phyloP scores from a whole-genome alignment of 2,113 vertebrate genomes.

The Chloebia gouldiae region DNA sequence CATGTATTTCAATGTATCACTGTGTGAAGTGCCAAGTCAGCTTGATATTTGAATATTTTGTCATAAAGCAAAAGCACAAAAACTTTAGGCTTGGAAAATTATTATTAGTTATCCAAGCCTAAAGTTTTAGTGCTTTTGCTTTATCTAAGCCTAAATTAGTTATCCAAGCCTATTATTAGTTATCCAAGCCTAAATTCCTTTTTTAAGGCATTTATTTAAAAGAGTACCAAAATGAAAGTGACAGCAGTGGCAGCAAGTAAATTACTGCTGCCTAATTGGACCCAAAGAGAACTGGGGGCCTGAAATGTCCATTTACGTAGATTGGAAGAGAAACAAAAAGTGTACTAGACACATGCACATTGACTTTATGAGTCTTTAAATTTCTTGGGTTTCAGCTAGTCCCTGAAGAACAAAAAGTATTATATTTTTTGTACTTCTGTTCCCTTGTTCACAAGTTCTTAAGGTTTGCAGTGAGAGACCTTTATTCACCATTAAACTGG shows the following conservation, averaged over 20 bases:
- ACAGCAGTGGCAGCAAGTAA: constrained; percentile 27
- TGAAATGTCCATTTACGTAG: neutral
- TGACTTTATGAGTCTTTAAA: neutral
- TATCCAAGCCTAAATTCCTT: neutral
- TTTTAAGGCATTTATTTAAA: neutral
- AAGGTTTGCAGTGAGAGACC: neutral
- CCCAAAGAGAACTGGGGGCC: neutral
- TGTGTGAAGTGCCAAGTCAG: neutral
- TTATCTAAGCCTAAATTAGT: no score
- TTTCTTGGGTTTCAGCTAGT: neutral
- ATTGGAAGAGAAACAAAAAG: neutral
- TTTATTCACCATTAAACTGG: neutral
- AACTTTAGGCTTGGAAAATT: constrained; percentile 7
- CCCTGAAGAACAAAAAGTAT: neutral
- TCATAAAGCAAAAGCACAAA: neutral
- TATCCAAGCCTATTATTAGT: no score
- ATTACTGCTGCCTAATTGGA: constrained; percentile 32
- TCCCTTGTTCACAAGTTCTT: neutral
- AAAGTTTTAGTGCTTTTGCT: no score
- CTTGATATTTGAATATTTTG: neutral
- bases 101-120: neutral
- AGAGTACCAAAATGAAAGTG: neutral
- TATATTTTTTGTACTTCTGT: neutral
- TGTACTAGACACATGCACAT: neutral
- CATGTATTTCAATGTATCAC: neutral